Evolutionary conservation across 2,113 vertebrate species (phyloP), one percentile per base, ranked within the genome.

Genomic region (Lepus americanus): DNA sequence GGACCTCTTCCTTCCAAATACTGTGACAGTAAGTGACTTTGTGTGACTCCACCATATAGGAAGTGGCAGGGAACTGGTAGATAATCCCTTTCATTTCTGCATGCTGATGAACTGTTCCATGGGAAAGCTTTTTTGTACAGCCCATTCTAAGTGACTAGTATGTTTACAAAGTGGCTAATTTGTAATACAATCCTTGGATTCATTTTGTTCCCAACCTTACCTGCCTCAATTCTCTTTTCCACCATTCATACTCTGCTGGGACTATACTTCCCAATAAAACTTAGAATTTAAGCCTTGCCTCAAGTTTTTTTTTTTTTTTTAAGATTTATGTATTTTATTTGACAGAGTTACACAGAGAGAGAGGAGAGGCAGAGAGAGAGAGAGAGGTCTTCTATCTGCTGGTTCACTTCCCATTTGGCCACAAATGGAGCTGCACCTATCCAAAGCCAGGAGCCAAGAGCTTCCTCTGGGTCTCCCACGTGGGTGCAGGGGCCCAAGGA

Each of bases 121-220:
- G 31, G 44, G 55, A 33, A 78, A 84, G 53, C 5, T 87, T 69
- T 59, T 94, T 23, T 91, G 22, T 81, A 17, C 19, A 63, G 14
- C 13, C 33, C 86, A 78, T 73, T 13, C 63, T 3, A 19, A 22
- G 64, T 80, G 67, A 61, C 77, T 16, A 16, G 23, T 63, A 36
- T 67, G 25, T 89, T 70, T 86, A 81, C 44, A 81, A 92, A 92
- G 22, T 49, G 44, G 27, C 31, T 87, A 25, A 53, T 69, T 81
- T 90, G 16, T 69, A 72, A 36, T 1, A 33, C 33, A 84, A 2
- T 19, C 29, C 2, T 17, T 53, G 63, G 3, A 29, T 73, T 36
- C 36, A 36, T 59, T 59, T 59, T 59, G 31, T 31, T 87, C 77
- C 33, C 23, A 36, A 9, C 33, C 66, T 81, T 44, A 39, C 29